Percentiles rank a stretch among this genome's conserved stretches.
Conservation (phyloP, 2,888 invertebrate species). For the Heliconius ethilla region DNA sequence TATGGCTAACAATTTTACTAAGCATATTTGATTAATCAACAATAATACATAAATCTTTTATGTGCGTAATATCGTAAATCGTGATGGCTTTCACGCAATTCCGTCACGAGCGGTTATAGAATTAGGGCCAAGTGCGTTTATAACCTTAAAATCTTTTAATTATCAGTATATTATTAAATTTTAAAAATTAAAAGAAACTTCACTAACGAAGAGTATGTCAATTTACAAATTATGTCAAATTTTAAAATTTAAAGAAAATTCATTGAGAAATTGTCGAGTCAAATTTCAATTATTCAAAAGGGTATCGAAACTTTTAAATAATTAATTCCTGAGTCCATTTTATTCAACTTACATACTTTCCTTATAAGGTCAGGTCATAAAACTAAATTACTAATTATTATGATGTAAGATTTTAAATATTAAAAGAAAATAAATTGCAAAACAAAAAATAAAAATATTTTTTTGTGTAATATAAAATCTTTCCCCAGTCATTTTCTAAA, state of each 20-base stretch:
- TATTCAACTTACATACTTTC: too few species aligned
- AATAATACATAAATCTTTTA: conserved; percentile 15
- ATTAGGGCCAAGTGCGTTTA: conserved; percentile 41
- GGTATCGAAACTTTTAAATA: not conserved
- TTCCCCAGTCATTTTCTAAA: too few species aligned
- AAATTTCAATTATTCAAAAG: not conserved
- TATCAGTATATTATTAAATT: conserved; percentile 8
- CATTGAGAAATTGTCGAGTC: too few species aligned
- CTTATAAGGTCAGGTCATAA: too few species aligned
- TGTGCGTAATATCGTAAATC: conserved; percentile 30
- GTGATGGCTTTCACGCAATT: conserved; percentile 41
- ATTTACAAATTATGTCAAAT: too few species aligned
- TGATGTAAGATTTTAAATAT: too few species aligned
- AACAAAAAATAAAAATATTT: too few species aligned
- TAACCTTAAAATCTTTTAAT: conserved; percentile 31
- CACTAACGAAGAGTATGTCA: not conserved
- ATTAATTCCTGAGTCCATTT: not conserved
- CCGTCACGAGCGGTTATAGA: conserved; percentile 40
- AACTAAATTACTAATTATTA: too few species aligned
- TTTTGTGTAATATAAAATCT: too few species aligned
- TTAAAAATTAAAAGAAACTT: not conserved
- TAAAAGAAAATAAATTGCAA: too few species aligned
- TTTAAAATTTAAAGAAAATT: too few species aligned
- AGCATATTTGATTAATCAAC: conserved; percentile 6
- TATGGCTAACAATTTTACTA: conserved; percentile 3